Percentiles rank a stretch among this genome's conserved stretches.
These are phyloP conservation scores for Microctenopoma stevenorrisi DNA, from an alignment of 2,797 vertebrate genomes.

Conservation along the genomic window DNA sequence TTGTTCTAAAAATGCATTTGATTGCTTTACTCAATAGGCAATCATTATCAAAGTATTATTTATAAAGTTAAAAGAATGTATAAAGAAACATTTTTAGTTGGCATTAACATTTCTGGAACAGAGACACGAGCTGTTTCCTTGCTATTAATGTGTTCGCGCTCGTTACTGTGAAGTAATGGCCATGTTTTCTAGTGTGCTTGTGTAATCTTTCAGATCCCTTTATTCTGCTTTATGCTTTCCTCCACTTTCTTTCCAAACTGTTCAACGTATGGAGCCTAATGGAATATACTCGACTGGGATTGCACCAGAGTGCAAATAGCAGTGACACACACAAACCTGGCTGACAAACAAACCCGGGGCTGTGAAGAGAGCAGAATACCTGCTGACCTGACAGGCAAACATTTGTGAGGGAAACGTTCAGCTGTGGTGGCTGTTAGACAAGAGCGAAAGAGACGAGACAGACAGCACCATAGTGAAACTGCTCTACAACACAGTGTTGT, in stretches of 20 bases:
- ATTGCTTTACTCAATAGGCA: constrained; percentile 83
- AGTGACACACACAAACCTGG: constrained; percentile 64
- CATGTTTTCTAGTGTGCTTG: constrained; percentile 49
- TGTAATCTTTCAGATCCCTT: constrained; percentile 69
- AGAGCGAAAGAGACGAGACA: constrained; percentile 1
- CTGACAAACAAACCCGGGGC: constrained; percentile 63
- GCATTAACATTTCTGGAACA: constrained; percentile 71
- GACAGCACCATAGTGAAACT: constrained; percentile 1
- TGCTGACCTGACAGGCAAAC: constrained; percentile 58
- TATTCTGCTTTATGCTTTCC: constrained; percentile 39
- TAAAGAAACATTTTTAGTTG: constrained; percentile 76
- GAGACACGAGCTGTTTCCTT: constrained; percentile 76
- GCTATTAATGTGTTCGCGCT: constrained; percentile 70
- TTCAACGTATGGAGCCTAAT: constrained; percentile 68
- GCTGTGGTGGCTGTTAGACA: constrained; percentile 20
- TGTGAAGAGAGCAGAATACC: constrained; percentile 58
- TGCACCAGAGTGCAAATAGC: constrained; percentile 66
- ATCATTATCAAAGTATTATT: constrained; percentile 83
- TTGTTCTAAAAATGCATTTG: constrained; percentile 37
- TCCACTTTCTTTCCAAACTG: constrained; percentile 73
- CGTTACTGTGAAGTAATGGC: constrained; percentile 63
- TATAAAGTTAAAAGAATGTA: constrained; percentile 67
- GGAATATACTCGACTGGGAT: constrained; percentile 53
- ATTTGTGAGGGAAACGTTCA: constrained; percentile 33
- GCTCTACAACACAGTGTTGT: constrained; percentile 11